phyloP scores from a whole-genome alignment of 2,113 vertebrate species.

The Gallinago media region DNA sequence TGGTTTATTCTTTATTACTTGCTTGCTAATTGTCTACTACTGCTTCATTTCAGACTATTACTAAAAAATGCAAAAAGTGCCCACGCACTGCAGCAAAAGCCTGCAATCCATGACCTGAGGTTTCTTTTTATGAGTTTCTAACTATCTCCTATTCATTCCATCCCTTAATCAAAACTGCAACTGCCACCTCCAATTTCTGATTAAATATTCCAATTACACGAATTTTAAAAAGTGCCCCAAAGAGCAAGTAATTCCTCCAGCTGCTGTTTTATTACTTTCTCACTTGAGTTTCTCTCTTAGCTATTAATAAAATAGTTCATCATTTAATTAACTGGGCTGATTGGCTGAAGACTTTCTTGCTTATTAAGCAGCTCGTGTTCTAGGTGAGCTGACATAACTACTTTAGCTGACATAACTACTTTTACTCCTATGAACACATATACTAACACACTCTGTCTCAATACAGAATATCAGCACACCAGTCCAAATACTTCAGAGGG shows the following conservation, averaged over 20 bases:
- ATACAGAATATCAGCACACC: background rate
- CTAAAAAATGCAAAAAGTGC: background rate
- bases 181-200: slow-evolving; percentile 10
- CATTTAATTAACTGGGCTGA: slow-evolving; percentile 27
- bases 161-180: slow-evolving; percentile 27
- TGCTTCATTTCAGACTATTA: background rate
- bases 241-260: background rate
- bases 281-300: background rate
- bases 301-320: slow-evolving; percentile 18
- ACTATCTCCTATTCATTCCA: background rate
- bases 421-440: background rate
- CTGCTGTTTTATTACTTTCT: background rate
- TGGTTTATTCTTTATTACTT: background rate
- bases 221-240: slow-evolving; percentile 2
- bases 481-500: background rate
- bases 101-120: background rate
- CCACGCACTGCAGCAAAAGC: background rate
- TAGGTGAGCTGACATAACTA: background rate
- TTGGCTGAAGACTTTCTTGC: background rate
- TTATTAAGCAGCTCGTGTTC: background rate
- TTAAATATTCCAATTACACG: slow-evolving; percentile 1
- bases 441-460: background rate
- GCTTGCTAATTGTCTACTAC: background rate
- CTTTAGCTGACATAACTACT: background rate
- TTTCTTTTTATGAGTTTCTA: background rate